Base-by-base conservation (phyloP, 2,113 vertebrate species). In the Smithornis capensis region DNA sequence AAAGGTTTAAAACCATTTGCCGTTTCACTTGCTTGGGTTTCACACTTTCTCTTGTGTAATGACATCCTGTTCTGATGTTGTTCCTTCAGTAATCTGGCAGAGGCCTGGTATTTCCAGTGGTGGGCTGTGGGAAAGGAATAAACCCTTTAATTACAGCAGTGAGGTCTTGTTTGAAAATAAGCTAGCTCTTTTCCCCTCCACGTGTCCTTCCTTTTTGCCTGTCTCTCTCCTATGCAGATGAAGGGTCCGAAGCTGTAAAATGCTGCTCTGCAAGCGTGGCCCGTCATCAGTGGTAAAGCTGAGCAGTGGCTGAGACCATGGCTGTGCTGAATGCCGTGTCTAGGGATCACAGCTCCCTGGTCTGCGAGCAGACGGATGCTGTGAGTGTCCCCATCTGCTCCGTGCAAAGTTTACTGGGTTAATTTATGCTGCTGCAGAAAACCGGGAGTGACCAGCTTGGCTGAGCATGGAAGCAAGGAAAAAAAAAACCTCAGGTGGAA, bases 21-120 rank as follows among this genome's bases (percentile, higher is more conserved):
- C 0, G 4, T 95, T 96, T 93, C 77, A 62, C 60, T 94, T 64
- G 57, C 88, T 95, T 4, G 4, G 53, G 80, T 97, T 96, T 96
- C 94, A 78, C 93, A 79, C 93, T 97, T 96, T 96, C 92, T 73
- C 86, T 90, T 7, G 33, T 87, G 92, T 87, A 87, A 89, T 65
- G 88, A 89, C 90, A 89, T 94, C 93, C 88, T 94, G 90, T 92
- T 96, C 88, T 94, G 92, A 93, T 88, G 87, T 53, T 76, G 93
- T 88, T 95, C 56, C 86, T 87, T 77, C 10, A 5, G 45, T 88
- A 86, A 83, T 86, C 73, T 25, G 29, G 79, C 88, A 81, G 73
- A 84, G 83, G 77, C 93, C 85, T 89, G 92, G 69, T 84, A 75
- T 94, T 96, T 95, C 80, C 88, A 93, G 83, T 44, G 65, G 76